A percentile compares a stretch with the other conserved stretches of the same genome.
These are phyloP conservation scores for Myotis pilosus DNA, from an alignment of 2,797 vertebrate genomes.

Conservation along the genomic window DNA sequence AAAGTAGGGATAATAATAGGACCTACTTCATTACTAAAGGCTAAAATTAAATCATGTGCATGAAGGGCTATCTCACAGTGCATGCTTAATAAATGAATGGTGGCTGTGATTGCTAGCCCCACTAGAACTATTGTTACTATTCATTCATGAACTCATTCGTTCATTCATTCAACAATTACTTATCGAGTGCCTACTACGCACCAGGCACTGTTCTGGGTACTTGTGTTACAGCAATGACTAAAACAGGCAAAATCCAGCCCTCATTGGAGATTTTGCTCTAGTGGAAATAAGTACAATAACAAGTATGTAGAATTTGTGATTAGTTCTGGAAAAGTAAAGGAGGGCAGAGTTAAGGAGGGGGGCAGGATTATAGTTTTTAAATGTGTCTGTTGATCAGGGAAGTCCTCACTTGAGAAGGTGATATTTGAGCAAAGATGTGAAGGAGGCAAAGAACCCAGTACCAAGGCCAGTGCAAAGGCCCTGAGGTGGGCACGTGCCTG, in stretches of 20 bases:
- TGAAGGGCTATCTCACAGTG: not conserved
- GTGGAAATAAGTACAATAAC: not conserved
- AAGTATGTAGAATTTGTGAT: not conserved
- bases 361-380: not conserved
- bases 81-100: not conserved
- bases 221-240: not conserved
- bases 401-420: not conserved
- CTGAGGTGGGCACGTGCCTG: not conserved
- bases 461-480: not conserved
- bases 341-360: not conserved
- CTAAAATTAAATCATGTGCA: not conserved
- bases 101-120: not conserved
- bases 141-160: no score
- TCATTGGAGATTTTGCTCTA: accelerated
- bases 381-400: not conserved
- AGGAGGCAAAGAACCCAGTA: not conserved
- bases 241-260: not conserved
- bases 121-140: not conserved
- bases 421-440: not conserved
- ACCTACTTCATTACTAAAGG: not conserved
- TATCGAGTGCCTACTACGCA: not conserved
- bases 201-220: not conserved
- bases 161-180: not conserved
- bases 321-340: not conserved
- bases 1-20: not conserved